These are phyloP conservation scores for Xylota segnis DNA, from an alignment of 2,888 invertebrate species.

Conservation along the genomic window DNA sequence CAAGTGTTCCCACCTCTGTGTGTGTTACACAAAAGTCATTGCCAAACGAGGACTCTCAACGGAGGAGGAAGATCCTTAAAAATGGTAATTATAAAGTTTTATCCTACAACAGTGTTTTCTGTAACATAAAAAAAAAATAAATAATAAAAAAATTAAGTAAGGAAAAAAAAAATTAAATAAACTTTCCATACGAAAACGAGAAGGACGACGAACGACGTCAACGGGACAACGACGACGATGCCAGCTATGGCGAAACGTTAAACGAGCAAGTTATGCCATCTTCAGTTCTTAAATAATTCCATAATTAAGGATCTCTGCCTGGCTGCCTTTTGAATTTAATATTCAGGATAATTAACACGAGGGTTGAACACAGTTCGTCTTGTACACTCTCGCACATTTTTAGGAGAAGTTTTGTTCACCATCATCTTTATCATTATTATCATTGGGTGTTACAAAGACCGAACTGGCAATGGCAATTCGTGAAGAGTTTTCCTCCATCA, in stretches of 20 bases:
- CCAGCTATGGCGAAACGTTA: conserved; percentile 49
- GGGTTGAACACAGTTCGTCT: conserved; percentile 67
- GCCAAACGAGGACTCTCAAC: conserved; percentile 56
- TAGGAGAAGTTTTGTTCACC: conserved; percentile 35
- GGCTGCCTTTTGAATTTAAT: conserved; percentile 75
- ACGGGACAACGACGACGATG: conserved; percentile 14
- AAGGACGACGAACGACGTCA: conserved; percentile 40
- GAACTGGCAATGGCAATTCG: conserved; percentile 28
- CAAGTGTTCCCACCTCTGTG: conserved; percentile 49
- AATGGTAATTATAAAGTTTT: conserved; percentile 76
- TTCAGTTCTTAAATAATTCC: conserved; percentile 76
- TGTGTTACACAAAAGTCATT: conserved; percentile 63
- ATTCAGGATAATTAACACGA: conserved; percentile 76
- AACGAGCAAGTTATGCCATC: conserved; percentile 73
- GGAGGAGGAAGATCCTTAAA: conserved; percentile 58
- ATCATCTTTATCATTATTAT: conserved; percentile 58
- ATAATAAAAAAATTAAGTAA: conserved; percentile 12
- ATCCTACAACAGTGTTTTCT: conserved; percentile 53
- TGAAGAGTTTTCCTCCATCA: conserved; percentile 14
- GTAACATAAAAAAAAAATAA: conserved; percentile 40
- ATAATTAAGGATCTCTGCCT: conserved; percentile 73
- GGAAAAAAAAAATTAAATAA: conserved; percentile 45
- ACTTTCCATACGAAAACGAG: conserved; percentile 50
- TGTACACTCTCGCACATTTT: conserved; percentile 42
- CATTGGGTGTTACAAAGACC: conserved; percentile 47